These are phyloP conservation scores for Ophion ventricosus DNA, from an alignment of 2,888 invertebrate species.

Conservation along the genomic window DNA sequence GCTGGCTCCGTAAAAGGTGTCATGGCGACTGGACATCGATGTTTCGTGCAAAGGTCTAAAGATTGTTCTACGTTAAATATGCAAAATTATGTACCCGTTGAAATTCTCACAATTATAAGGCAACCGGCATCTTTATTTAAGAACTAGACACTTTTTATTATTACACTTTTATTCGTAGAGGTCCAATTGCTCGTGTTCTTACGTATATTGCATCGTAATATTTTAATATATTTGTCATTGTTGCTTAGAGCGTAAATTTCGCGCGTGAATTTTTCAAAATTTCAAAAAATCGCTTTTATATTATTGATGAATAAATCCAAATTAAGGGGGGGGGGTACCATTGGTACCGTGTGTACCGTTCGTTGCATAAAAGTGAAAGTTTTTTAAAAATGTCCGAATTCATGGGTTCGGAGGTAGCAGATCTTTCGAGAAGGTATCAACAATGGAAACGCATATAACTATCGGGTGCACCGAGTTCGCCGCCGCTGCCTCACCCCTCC, in stretches of 20 bases:
- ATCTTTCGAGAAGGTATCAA: constrained; percentile 21
- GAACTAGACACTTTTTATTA: background rate
- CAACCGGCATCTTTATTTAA: background rate
- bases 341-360: background rate
- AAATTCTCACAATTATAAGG: background rate
- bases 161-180: background rate
- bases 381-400: background rate
- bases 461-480: constrained; percentile 13
- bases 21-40: constrained; percentile 23
- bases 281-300: background rate
- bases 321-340: background rate
- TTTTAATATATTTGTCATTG: background rate
- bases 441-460: constrained; percentile 18
- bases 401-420: constrained; percentile 1
- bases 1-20: constrained; percentile 13
- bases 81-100: background rate
- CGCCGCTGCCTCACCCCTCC: background rate
- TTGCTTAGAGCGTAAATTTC: background rate
- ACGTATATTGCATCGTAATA: background rate
- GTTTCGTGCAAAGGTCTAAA: no score
- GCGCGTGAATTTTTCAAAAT: background rate
- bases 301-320: background rate
- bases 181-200: background rate
- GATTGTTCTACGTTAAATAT: background rate
- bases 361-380: constrained; percentile 1